phyloP scores from a whole-genome alignment of 1,140 invertebrate genomes.

The Ganaspis sp. region DNA sequence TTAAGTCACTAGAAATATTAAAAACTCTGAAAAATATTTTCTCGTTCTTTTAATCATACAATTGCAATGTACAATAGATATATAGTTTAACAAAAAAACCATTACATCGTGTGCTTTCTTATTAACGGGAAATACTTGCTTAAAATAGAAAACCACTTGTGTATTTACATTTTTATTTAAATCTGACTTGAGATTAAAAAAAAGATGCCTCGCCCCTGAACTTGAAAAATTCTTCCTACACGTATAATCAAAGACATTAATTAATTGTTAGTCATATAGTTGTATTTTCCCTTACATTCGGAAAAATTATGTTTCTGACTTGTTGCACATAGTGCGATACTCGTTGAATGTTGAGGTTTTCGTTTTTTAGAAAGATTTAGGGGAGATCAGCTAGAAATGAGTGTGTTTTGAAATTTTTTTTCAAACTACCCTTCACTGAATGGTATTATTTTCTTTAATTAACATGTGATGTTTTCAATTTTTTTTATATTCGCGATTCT shows the following conservation, averaged over 20 bases:
- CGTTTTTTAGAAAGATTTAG: not conserved
- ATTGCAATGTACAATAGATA: slow-evolving; percentile 1
- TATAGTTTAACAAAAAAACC: not conserved
- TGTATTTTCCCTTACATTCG: not conserved
- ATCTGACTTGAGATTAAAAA: not conserved
- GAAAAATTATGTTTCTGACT: slow-evolving; percentile 27
- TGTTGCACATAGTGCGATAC: slow-evolving; percentile 19
- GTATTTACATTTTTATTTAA: not conserved
- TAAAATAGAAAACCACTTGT: not conserved
- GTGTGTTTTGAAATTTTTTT: no score
- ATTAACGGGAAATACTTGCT: not conserved
- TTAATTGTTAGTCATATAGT: not conserved
- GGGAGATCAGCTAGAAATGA: not conserved
- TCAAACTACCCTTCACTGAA: no score
- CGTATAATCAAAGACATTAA: not conserved
- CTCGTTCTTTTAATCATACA: not conserved
- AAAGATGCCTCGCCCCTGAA: slow-evolving; percentile 1
- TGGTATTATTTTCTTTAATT: not conserved
- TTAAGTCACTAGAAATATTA: not conserved
- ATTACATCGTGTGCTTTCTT: not conserved
- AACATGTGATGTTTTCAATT: no score
- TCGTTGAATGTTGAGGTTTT: slow-evolving; percentile 16
- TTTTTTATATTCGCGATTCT: no score
- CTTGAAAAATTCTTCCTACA: not conserved
- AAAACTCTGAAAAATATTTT: slow-evolving; percentile 10